These are phyloP conservation scores for Anneissia japonica DNA, from an alignment of 35 echinoderm and acorn worm genomes.

Conservation along the genomic window DNA sequence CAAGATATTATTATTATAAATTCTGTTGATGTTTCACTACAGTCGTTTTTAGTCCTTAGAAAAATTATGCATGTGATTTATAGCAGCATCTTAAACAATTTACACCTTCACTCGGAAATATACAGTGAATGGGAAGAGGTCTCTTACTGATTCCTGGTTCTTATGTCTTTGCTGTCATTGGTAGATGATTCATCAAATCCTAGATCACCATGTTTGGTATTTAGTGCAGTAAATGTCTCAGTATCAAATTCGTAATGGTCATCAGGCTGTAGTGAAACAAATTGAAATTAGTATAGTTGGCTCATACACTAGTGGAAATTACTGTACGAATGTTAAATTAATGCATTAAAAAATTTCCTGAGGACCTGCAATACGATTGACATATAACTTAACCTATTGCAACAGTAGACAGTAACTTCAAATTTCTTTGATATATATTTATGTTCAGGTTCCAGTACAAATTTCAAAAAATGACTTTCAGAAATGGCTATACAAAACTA, in stretches of 20 bases:
- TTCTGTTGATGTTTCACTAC: too few species aligned
- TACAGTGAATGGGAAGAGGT: too few species aligned
- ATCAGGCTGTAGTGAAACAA: conserved; percentile 40
- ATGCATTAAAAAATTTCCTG: too few species aligned
- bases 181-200: conserved; percentile 6
- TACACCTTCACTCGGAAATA: too few species aligned
- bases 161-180: conserved; percentile 7
- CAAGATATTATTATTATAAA: too few species aligned
- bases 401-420: too few species aligned
- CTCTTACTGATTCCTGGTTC: not conserved
- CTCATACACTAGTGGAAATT: too few species aligned
- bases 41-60: not conserved
- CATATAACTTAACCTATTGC: too few species aligned
- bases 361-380: too few species aligned
- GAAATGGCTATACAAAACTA: not conserved
- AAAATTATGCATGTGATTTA: too few species aligned
- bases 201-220: conserved; percentile 4
- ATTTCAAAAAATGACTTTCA: not conserved
- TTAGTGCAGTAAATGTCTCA: conserved; percentile 25
- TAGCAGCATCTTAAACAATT: not conserved
- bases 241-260: conserved; percentile 53
- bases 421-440: not conserved
- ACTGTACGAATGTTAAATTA: too few species aligned
- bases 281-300: not conserved
- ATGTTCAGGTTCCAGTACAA: not conserved